Evolutionary conservation across 2,113 vertebrate species (phyloP), one percentile per base, ranked within the genome.

Genomic region (Blennius ocellaris): DNA sequence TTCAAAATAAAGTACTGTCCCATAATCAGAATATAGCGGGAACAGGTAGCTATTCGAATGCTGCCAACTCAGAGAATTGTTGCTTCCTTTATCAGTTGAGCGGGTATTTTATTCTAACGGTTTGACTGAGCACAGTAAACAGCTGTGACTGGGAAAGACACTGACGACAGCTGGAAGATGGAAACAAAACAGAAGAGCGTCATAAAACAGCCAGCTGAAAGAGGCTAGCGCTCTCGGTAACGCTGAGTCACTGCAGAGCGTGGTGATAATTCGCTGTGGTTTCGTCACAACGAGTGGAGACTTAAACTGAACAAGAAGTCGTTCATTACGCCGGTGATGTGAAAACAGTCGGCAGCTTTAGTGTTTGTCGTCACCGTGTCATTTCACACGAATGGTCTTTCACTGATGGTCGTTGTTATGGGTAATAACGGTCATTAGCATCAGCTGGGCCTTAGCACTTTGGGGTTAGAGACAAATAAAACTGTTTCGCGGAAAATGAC

Each of bases 371-470:
- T 4, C 21, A 30, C 21, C 21, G 15, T 48, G 11, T 17, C 40
- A n/a, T 47, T 61, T 44, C n/a, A 47, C 40, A 17, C 15, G 47
- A 50, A 11, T 47, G n/a, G 16, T 47, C 50, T 50, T 48, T 45
- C 30, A 51, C 55, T 51, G 30, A 48, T 11, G 48, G 8, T 53
- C 15, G n/a, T 53, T 11, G 44, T 15, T 40, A 37, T 15, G 50
- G 14, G 41, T 57, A 60, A 14, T 40, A 0, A 62, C 45, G 12
- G 37, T 58, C 12, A 40, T 71, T 48, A 47, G 51, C 57, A 73
- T 73, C 65, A 64, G 41, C 56, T 44, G 43, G 15, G 9, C 68
- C 43, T 62, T 69, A 55, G 73, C 51, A 16, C 69, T 30, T 30
- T 30, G 21, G 4, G 21, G 2, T 30, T 30, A 30, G 21, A 30